These are phyloP conservation scores for Zosterops borbonicus DNA, from an alignment of 2,113 vertebrate species.

Conservation along the genomic window DNA sequence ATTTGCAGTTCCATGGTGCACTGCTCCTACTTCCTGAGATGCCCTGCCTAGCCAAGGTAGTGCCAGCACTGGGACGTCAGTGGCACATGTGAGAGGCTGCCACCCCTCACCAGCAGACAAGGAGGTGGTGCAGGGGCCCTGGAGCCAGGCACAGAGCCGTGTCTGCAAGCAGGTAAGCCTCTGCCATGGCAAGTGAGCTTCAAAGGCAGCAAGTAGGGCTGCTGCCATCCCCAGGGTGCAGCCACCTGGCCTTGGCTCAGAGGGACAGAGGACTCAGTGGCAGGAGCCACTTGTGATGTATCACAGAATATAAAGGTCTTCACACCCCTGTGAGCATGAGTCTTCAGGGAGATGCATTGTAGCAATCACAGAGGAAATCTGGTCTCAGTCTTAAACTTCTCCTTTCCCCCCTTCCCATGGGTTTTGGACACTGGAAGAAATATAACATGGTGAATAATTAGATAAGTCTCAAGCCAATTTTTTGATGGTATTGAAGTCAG, in stretches of 20 bases:
- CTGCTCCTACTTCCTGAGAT: neutral
- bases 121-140: neutral
- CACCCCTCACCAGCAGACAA: neutral
- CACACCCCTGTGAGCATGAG: rapidly evolving
- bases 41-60: neutral
- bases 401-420: neutral
- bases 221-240: neutral
- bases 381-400: neutral
- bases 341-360: neutral
- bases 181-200: neutral
- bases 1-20: neutral
- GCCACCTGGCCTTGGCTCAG: neutral
- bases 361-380: neutral
- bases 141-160: rapidly evolving
- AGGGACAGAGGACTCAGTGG: neutral
- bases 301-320: rapidly evolving
- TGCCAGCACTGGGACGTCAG: neutral
- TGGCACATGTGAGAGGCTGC: rapidly evolving
- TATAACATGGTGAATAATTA: neutral
- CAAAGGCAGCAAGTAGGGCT: neutral
- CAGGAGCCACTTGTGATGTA: neutral
- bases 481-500: neutral
- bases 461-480: neutral
- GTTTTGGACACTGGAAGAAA: neutral
- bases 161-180: neutral